phyloP scores from a whole-genome alignment of 2,888 invertebrate species.

The Plusia festucae region DNA sequence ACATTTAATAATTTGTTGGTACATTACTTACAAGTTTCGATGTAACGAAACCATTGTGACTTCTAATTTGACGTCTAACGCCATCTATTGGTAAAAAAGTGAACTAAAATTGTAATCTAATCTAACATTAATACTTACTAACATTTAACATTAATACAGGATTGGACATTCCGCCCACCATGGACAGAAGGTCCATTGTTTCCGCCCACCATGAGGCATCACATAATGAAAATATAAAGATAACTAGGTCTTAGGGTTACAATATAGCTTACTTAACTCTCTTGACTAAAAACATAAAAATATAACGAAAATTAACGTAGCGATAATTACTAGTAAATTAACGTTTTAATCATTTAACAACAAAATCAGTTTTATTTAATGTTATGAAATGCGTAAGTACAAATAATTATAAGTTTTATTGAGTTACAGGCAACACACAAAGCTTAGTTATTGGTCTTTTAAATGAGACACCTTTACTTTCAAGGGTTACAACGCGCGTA shows the following conservation, averaged over 20 bases:
- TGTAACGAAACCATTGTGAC: too few species aligned
- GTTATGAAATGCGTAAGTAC: too few species aligned
- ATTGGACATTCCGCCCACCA: not conserved
- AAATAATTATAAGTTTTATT: not conserved
- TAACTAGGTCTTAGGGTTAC: not conserved
- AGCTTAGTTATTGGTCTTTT: slow-evolving; percentile 12
- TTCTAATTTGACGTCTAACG: too few species aligned
- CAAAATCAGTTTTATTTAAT: too few species aligned
- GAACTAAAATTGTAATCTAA: too few species aligned
- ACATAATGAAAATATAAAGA: not conserved
- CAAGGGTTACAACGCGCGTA: slow-evolving; percentile 21
- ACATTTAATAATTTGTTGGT: too few species aligned
- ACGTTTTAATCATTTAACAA: too few species aligned
- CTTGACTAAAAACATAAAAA: not conserved
- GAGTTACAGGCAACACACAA: slow-evolving; percentile 5
- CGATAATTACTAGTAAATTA: too few species aligned
- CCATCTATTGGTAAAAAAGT: too few species aligned
- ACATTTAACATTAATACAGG: not conserved
- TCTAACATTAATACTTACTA: too few species aligned
- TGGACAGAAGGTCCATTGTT: not conserved
- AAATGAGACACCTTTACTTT: slow-evolving; percentile 4
- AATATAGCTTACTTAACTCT: too few species aligned
- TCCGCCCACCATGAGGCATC: not conserved
- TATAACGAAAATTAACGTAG: not conserved
- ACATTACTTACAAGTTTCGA: too few species aligned